Conservation (phyloP, 2,797 vertebrate species). For the Acanthurus tractus region DNA sequence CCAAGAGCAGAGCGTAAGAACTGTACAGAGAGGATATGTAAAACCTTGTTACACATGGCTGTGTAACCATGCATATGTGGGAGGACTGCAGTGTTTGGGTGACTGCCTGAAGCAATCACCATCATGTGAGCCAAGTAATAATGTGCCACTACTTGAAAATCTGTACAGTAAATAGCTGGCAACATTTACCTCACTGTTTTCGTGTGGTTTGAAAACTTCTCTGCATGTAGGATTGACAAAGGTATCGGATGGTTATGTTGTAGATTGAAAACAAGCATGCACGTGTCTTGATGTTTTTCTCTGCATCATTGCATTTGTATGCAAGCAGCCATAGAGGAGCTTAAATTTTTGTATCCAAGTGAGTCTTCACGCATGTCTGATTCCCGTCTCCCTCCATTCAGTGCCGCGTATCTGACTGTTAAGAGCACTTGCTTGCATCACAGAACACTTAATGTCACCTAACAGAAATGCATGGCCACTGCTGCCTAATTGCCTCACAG, state of each 20-base stretch:
- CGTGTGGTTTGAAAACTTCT: constrained; percentile 12
- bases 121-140: constrained; percentile 58
- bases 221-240: neutral
- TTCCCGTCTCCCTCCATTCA: constrained; percentile 27
- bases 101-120: constrained; percentile 61
- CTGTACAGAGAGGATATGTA: constrained; percentile 37
- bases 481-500: constrained; percentile 28
- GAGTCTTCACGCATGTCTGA: constrained; percentile 11
- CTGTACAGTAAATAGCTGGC: constrained; percentile 67
- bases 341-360: no score
- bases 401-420: constrained; percentile 26
- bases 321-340: neutral
- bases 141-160: constrained; percentile 58
- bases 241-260: neutral
- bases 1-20: constrained; percentile 23
- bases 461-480: constrained; percentile 40
- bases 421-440: constrained; percentile 27
- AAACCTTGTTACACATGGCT: constrained; percentile 60
- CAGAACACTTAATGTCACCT: constrained; percentile 28
- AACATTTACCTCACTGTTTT: constrained; percentile 8
- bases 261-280: neutral
- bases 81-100: constrained; percentile 64
- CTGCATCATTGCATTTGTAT: neutral
- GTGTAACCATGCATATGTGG: constrained; percentile 41
- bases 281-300: neutral